These are phyloP conservation scores for Neoniphon sammara DNA, from an alignment of 2,797 vertebrate genomes.

Conservation along the genomic window DNA sequence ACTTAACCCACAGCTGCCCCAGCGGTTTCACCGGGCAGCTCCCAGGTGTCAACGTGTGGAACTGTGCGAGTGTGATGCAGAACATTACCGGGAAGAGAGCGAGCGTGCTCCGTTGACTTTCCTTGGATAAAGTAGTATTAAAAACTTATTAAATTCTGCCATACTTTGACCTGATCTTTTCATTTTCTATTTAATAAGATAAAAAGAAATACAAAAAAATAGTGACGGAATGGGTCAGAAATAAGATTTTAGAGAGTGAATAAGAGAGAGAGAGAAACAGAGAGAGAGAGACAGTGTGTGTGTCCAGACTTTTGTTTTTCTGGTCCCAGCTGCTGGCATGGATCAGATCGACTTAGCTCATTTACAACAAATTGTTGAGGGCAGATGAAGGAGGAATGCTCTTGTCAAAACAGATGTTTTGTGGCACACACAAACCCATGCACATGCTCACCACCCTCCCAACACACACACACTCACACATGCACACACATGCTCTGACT, in stretches of 20 bases:
- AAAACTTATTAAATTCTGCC: too few species aligned
- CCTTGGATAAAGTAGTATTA: too few species aligned
- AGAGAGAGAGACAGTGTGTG: background rate
- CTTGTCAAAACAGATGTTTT: slow-evolving; percentile 68
- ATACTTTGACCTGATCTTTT: too few species aligned
- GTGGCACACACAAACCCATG: slow-evolving; percentile 9
- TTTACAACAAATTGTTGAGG: slow-evolving; percentile 74
- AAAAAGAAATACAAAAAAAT: too few species aligned
- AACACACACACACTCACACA: background rate
- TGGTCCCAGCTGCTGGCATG: slow-evolving; percentile 53
- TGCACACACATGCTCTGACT: slow-evolving; percentile 1
- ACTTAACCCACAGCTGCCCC: too few species aligned
- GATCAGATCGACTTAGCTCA: slow-evolving; percentile 55
- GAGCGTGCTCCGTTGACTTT: too few species aligned
- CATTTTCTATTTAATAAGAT: too few species aligned
- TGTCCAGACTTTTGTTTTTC: slow-evolving; percentile 29
- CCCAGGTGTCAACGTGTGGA: too few species aligned
- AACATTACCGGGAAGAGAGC: too few species aligned
- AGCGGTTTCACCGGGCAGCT: too few species aligned
- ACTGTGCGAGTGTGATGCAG: too few species aligned
- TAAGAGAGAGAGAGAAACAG: background rate
- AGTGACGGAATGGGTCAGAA: background rate
- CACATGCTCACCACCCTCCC: background rate
- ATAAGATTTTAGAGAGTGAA: background rate
- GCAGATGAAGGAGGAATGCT: slow-evolving; percentile 57